These are phyloP conservation scores for Xiphophorus maculatus DNA, from an alignment of 2,113 vertebrate genomes.

Conservation along the genomic window DNA sequence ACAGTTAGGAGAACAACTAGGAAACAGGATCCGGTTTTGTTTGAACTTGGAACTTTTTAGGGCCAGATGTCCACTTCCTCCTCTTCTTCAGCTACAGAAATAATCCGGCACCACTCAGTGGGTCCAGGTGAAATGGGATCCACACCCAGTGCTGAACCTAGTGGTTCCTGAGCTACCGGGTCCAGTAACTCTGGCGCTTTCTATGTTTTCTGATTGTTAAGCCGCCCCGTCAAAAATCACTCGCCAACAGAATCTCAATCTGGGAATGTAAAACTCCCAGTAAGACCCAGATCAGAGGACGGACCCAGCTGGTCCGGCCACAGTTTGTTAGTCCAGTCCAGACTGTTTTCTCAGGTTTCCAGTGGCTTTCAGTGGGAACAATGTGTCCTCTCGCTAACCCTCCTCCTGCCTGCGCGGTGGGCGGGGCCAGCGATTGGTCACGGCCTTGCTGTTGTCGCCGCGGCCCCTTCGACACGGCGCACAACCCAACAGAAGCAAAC, in stretches of 20 bases:
- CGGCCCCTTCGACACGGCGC: slow-evolving; percentile 35
- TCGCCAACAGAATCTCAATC: neutral
- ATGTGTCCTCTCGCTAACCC: slow-evolving; percentile 42
- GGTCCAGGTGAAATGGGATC: neutral
- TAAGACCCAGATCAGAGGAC: neutral
- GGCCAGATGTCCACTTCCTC: neutral
- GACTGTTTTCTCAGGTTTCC: neutral
- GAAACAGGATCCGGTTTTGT: neutral
- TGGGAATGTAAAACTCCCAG: neutral
- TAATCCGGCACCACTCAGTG: neutral
- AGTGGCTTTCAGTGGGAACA: slow-evolving; percentile 27
- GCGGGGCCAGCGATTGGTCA: slow-evolving; percentile 69
- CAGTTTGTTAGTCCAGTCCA: neutral
- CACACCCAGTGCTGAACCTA: neutral
- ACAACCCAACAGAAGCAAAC: slow-evolving; percentile 45
- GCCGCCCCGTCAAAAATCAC: neutral
- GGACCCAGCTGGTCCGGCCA: neutral
- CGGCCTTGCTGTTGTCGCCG: slow-evolving; percentile 18
- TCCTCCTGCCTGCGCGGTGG: slow-evolving; percentile 32
- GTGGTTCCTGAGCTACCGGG: neutral
- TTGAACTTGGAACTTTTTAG: neutral
- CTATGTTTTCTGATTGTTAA: neutral
- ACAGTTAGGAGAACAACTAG: neutral
- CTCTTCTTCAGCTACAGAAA: neutral
- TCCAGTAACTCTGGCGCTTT: neutral